These are phyloP conservation scores for Hypothenemus hampei DNA, from an alignment of 1,140 invertebrate species.

Conservation along the genomic window DNA sequence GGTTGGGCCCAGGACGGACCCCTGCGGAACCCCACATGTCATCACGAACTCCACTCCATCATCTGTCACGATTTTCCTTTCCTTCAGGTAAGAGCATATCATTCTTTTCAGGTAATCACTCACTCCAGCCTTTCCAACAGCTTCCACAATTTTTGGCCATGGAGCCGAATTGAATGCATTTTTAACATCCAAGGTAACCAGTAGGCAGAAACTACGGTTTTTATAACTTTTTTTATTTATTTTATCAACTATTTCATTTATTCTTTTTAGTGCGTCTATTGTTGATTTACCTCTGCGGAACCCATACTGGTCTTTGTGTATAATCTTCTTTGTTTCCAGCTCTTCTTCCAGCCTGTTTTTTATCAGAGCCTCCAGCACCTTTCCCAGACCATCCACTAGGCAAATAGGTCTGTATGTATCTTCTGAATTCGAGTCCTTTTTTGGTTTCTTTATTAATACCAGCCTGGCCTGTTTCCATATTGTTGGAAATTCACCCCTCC, in stretches of 20 bases:
- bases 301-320: slow-evolving; percentile 25
- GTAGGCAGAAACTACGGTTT: slow-evolving; percentile 14
- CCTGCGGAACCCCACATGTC: slow-evolving; percentile 39
- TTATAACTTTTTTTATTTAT: slow-evolving; percentile 22
- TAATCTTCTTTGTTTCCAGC: slow-evolving; percentile 12
- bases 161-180: slow-evolving; percentile 31
- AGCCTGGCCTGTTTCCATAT: slow-evolving; percentile 27
- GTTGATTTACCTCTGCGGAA: slow-evolving; percentile 30
- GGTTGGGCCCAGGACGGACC: slow-evolving; percentile 39
- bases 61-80: slow-evolving; percentile 5
- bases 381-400: slow-evolving; percentile 24
- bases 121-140: not conserved
- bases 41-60: slow-evolving; percentile 1
- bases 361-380: slow-evolving; percentile 28
- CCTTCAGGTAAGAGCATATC: slow-evolving; percentile 11
- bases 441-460: slow-evolving; percentile 16
- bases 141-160: slow-evolving; percentile 16
- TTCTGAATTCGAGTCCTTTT: slow-evolving; percentile 6
- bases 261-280: slow-evolving; percentile 17
- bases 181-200: slow-evolving; percentile 26
- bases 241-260: slow-evolving; percentile 27
- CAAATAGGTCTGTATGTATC: slow-evolving; percentile 29
- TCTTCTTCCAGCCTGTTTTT: slow-evolving; percentile 11
- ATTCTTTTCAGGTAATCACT: slow-evolving; percentile 8
- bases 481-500: slow-evolving; percentile 16